These are phyloP conservation scores for Ormia ochracea DNA, from an alignment of 2,888 invertebrate genomes.

Conservation along the genomic window DNA sequence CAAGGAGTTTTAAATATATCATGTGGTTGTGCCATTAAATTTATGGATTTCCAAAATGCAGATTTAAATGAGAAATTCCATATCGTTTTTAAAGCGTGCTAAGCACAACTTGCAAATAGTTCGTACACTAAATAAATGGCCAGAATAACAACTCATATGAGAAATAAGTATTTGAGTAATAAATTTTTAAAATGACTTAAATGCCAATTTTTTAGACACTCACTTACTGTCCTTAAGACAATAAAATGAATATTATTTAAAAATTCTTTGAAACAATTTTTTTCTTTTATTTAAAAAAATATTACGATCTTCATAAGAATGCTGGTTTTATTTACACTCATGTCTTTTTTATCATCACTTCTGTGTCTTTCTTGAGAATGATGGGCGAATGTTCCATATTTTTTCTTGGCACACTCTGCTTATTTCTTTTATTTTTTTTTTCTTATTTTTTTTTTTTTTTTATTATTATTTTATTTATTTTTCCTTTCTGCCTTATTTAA, in stretches of 20 bases:
- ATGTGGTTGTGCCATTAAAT: background rate
- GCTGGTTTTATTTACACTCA: background rate
- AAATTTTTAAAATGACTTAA: background rate
- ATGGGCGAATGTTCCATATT: background rate
- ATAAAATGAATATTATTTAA: background rate
- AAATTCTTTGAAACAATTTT: background rate
- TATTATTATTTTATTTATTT: too few relatives aligned
- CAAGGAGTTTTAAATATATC: background rate
- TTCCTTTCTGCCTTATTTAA: slow-evolving; percentile 1
- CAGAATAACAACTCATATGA: background rate
- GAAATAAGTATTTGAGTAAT: background rate
- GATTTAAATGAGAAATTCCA: background rate
- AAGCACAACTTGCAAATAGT: background rate
- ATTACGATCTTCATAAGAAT: background rate
- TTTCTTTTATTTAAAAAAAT: background rate
- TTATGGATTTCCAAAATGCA: background rate
- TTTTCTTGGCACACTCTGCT: slow-evolving; percentile 15
- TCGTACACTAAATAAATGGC: background rate
- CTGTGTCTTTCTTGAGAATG: background rate
- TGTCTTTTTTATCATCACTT: background rate
- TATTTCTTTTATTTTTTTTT: too few relatives aligned
- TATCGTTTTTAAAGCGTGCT: background rate
- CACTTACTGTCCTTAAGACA: too few relatives aligned
- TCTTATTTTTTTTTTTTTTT: too few relatives aligned
- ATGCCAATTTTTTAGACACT: background rate